Conservation (phyloP, 2,888 invertebrate species). For the Lasiommata megera region DNA sequence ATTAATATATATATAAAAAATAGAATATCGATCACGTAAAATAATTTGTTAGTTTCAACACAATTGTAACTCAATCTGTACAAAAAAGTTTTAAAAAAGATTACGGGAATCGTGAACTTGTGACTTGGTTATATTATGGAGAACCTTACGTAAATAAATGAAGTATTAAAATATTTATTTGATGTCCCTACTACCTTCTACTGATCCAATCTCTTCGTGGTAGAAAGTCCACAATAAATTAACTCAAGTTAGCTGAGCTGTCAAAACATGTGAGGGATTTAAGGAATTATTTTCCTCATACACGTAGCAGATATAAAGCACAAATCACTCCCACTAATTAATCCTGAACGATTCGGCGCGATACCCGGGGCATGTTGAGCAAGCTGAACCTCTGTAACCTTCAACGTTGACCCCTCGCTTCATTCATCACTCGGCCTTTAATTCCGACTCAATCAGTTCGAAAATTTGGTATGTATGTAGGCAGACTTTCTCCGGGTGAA, state of each 20-base stretch:
- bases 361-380: conserved; percentile 14
- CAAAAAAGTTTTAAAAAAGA: too few relatives aligned
- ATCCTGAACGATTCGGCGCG: conserved; percentile 12
- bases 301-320: not conserved
- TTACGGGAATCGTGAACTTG: too few relatives aligned
- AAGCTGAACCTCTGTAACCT: conserved; percentile 37
- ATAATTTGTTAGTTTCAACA: too few relatives aligned
- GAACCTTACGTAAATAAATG: too few relatives aligned
- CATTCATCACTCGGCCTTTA: conserved; percentile 45
- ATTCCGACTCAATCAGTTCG: conserved; percentile 71
- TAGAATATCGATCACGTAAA: too few relatives aligned
- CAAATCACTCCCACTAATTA: conserved; percentile 15
- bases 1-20: too few relatives aligned
- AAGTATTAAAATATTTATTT: too few relatives aligned
- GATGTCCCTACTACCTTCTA: too few relatives aligned
- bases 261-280: not conserved
- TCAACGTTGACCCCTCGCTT: conserved; percentile 40
- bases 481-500: conserved; percentile 79
- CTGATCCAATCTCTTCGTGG: too few relatives aligned
- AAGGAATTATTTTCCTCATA: not conserved
- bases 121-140: too few relatives aligned
- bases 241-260: not conserved
- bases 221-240: not conserved
- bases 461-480: conserved; percentile 81
- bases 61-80: too few relatives aligned